A percentile compares a stretch with the other conserved stretches of the same genome.
Evolutionary conservation across 2,888 invertebrate genomes (phyloP).

Genomic region (Diaperis boleti): DNA sequence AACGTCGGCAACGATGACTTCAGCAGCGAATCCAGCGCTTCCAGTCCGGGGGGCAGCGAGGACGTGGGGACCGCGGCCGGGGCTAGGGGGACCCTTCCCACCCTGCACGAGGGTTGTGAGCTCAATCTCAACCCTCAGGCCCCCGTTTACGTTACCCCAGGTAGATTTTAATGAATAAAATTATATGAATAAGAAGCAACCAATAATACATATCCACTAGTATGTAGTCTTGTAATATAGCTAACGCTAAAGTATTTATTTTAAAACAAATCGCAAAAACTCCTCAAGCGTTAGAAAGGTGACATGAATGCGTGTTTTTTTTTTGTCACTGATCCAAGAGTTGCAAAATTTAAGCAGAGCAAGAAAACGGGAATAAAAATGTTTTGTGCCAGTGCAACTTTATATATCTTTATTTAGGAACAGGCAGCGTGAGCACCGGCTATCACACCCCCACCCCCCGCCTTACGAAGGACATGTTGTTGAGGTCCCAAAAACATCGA

Average conservation of each 20-base stretch:
- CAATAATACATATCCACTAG: too few species aligned
- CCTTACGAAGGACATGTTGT: constrained; percentile 83
- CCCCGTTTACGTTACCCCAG: constrained; percentile 59
- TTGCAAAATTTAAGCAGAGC: too few species aligned
- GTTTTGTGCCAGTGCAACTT: too few species aligned
- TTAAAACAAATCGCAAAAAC: too few species aligned
- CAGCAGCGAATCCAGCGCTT: constrained; percentile 62
- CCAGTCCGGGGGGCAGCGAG: constrained; percentile 61
- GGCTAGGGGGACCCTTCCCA: constrained; percentile 73
- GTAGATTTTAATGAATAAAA: too few species aligned
- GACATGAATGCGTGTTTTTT: too few species aligned
- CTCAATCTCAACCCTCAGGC: constrained; percentile 65
- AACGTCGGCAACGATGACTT: constrained; percentile 57
- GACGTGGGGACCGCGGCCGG: constrained; percentile 62
- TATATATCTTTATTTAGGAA: constrained; percentile 52
- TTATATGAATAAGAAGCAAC: too few species aligned
- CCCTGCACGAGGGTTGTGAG: constrained; percentile 89
- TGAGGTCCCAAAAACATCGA: constrained; percentile 82
- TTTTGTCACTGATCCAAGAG: constrained; percentile 10
- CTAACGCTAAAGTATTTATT: too few species aligned
- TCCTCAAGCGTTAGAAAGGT: too few species aligned
- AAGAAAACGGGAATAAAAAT: too few species aligned
- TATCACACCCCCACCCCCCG: constrained; percentile 70
- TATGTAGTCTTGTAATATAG: too few species aligned
- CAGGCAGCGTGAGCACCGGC: constrained; percentile 66